phyloP scores from a whole-genome alignment of 2,113 vertebrate genomes.

The Genyomyrus donnyi region DNA sequence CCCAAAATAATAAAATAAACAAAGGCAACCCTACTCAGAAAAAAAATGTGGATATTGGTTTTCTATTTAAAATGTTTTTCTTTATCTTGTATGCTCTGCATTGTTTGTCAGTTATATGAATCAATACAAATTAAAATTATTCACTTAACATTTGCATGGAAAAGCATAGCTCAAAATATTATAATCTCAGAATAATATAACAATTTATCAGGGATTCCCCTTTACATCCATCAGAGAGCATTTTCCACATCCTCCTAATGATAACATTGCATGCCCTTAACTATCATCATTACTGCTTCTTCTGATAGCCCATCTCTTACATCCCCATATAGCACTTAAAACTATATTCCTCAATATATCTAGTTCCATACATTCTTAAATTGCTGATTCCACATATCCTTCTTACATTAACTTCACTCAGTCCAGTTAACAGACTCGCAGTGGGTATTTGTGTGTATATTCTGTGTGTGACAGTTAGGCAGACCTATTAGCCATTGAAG shows the following conservation, averaged over 20 bases:
- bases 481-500: neutral
- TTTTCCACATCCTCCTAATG: neutral
- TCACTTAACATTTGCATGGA: neutral
- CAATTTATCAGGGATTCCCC: neutral
- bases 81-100: neutral
- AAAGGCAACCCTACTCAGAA: neutral
- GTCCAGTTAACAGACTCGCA: neutral
- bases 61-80: neutral
- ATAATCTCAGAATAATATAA: neutral
- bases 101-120: neutral
- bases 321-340: neutral
- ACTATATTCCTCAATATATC: neutral
- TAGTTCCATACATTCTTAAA: neutral
- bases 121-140: neutral
- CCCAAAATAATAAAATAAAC: neutral
- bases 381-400: neutral
- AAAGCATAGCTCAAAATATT: neutral
- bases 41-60: neutral
- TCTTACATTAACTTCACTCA: neutral
- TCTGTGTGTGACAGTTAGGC: neutral
- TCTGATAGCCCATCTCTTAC: neutral
- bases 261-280: neutral
- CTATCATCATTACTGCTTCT: neutral
- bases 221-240: neutral
- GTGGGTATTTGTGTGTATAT: neutral